phyloP scores from a whole-genome alignment of 2,113 vertebrate genomes.

The Hemichromis elongatus region DNA sequence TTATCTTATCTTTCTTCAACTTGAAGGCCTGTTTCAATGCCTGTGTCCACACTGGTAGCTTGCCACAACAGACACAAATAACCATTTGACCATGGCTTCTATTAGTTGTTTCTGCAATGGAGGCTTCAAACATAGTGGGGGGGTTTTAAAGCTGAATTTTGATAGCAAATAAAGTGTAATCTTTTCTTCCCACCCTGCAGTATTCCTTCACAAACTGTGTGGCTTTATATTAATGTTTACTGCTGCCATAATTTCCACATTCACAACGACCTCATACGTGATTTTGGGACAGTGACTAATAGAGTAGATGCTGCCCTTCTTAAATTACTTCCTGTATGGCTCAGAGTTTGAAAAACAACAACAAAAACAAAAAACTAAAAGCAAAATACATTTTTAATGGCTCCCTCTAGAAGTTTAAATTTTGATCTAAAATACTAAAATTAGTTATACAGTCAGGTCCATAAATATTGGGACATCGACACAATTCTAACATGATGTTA shows the following conservation, averaged over 20 bases:
- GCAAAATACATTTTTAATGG: not conserved
- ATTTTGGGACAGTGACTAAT: not conserved
- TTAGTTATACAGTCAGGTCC: no score
- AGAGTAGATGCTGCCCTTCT: not conserved
- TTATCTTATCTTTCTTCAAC: not conserved
- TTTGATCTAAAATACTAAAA: not conserved
- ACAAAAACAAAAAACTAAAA: no score
- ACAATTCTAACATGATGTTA: no score
- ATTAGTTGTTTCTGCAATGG: not conserved
- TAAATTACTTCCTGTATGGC: not conserved
- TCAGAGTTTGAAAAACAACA: not conserved
- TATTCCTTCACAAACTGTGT: not conserved
- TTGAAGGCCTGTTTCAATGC: not conserved
- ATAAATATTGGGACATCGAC: no score
- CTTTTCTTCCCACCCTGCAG: not conserved
- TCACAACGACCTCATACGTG: not conserved
- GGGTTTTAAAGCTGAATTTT: not conserved
- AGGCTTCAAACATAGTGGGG: not conserved
- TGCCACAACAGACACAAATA: not conserved
- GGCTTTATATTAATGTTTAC: not conserved
- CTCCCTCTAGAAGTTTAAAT: not conserved
- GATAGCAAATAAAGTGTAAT: not conserved
- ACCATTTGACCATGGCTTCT: not conserved
- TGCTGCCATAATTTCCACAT: not conserved
- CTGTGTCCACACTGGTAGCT: not conserved